phyloP scores from a whole-genome alignment of 2,797 vertebrate species.

The Cottoperca gobio region DNA sequence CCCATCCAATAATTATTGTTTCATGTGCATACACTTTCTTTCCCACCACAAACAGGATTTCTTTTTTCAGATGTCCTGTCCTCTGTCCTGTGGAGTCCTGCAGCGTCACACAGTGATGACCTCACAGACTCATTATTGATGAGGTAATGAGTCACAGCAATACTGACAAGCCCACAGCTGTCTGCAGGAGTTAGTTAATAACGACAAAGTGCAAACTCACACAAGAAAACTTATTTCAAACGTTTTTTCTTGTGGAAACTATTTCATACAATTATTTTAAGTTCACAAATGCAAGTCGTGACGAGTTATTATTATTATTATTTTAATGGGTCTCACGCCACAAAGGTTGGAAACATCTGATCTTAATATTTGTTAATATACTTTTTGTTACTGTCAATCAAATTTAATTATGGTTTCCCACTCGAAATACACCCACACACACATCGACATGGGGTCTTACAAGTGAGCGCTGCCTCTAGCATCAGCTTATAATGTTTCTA shows the following conservation, averaged over 20 bases:
- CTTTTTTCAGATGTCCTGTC: neutral
- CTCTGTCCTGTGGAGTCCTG: conserved; percentile 9
- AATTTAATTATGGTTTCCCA: neutral
- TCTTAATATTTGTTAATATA: neutral
- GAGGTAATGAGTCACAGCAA: conserved; percentile 27
- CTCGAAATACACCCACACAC: neutral
- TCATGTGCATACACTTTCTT: neutral
- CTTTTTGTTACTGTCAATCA: neutral
- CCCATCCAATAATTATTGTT: neutral
- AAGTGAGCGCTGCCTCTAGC: conserved; percentile 12
- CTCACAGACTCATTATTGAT: conserved; percentile 38
- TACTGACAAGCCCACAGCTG: neutral
- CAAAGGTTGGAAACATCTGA: neutral
- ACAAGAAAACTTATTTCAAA: too few species aligned
- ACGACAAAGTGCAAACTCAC: conserved; percentile 16
- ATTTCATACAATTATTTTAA: neutral
- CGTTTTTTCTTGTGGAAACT: neutral
- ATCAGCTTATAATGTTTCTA: conserved; percentile 11
- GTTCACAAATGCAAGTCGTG: too few species aligned
- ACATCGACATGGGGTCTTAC: neutral
- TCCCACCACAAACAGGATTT: neutral
- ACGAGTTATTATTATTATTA: neutral
- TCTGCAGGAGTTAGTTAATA: conserved; percentile 14
- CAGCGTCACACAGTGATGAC: conserved; percentile 19
- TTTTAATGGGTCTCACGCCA: neutral